These are phyloP conservation scores for Torymus tubicola DNA, from an alignment of 2,888 invertebrate species.

Conservation along the genomic window DNA sequence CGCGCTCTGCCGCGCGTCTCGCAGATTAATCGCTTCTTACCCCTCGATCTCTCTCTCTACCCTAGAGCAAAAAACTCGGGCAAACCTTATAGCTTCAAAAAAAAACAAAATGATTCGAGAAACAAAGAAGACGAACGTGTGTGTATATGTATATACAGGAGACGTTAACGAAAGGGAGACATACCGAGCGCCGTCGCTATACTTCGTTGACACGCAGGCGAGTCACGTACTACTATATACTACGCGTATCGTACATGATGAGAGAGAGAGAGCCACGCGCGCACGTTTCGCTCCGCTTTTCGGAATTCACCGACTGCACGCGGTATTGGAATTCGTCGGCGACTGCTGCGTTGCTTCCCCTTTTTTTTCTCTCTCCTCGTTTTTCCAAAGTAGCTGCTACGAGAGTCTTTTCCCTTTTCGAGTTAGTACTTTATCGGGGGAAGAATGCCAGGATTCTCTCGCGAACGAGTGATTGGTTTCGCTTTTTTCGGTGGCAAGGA, in stretches of 20 bases:
- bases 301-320: slow-evolving; percentile 39
- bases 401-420: slow-evolving; percentile 18
- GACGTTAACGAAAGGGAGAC: slow-evolving; percentile 9
- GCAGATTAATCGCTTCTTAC: slow-evolving; percentile 52
- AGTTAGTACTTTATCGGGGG: slow-evolving; percentile 23
- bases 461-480: neutral
- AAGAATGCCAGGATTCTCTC: neutral
- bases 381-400: neutral
- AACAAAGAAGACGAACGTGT: neutral
- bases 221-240: too few relatives aligned
- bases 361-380: neutral
- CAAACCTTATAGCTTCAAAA: too few relatives aligned
- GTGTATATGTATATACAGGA: neutral
- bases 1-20: neutral
- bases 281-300: slow-evolving; percentile 31
- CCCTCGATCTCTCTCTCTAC: neutral
- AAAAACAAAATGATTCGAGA: neutral
- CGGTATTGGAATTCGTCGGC: neutral
- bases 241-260: slow-evolving; percentile 28
- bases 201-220: slow-evolving; percentile 22
- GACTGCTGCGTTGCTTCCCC: neutral
- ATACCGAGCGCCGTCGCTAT: slow-evolving; percentile 29
- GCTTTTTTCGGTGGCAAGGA: too few relatives aligned
- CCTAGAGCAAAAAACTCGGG: too few relatives aligned
- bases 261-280: slow-evolving; percentile 33